Evolutionary conservation across 2,797 vertebrate genomes (phyloP).

Genomic region (Paratrypauchen microcephalus): DNA sequence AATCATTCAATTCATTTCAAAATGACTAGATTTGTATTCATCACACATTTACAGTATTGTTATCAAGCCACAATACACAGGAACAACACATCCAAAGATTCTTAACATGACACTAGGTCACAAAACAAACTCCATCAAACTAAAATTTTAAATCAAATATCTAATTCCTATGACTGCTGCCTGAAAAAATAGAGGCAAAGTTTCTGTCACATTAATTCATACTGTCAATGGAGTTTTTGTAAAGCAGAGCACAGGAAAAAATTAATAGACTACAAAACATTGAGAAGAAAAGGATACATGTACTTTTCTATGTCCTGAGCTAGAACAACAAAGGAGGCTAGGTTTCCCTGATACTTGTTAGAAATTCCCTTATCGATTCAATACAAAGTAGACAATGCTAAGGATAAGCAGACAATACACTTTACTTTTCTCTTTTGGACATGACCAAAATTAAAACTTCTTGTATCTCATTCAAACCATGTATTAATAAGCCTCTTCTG

Average conservation of each 20-base stretch:
- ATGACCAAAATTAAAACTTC: constrained; percentile 17
- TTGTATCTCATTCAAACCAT: constrained; percentile 8
- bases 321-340: constrained; percentile 76
- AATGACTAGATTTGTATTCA: constrained; percentile 77
- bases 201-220: constrained; percentile 22
- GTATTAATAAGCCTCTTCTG: constrained; percentile 19
- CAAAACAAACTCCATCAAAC: constrained; percentile 55
- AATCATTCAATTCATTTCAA: constrained; percentile 69
- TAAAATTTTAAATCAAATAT: constrained; percentile 34
- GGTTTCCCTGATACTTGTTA: constrained; percentile 75
- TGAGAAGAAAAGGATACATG: constrained; percentile 47
- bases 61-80: constrained; percentile 71
- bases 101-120: constrained; percentile 55
- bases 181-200: constrained; percentile 28
- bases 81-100: constrained; percentile 61
- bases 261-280: constrained; percentile 37
- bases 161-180: constrained; percentile 60
- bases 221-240: constrained; percentile 37
- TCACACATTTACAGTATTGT: constrained; percentile 78
- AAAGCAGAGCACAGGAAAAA: constrained; percentile 49
- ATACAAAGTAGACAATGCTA: constrained; percentile 55
- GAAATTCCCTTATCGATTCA: constrained; percentile 71
- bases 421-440: constrained; percentile 2
- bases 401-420: constrained; percentile 34
- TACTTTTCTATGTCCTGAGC: constrained; percentile 74